Percentiles rank a stretch among this genome's conserved stretches.
Evolutionary conservation across 2,797 vertebrate genomes (phyloP).

Genomic region (Sitta carolinensis): DNA sequence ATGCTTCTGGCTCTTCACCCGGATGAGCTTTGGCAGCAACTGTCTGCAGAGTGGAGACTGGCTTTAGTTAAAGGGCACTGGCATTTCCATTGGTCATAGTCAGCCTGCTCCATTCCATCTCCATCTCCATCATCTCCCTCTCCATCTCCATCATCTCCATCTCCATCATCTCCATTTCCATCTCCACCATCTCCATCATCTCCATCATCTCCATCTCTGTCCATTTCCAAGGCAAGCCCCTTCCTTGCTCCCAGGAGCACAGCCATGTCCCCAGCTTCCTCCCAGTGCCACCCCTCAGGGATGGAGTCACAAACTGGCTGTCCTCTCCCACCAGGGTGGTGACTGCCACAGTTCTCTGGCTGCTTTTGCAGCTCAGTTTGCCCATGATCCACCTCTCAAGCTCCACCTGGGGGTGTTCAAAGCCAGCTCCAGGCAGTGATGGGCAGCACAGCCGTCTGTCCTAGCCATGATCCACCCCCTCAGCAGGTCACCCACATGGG

Average conservation of each 20-base stretch:
- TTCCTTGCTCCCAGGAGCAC: not conserved
- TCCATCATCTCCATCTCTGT: not conserved
- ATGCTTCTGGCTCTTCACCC: not conserved
- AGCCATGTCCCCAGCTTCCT: not conserved
- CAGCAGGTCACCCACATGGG: not conserved
- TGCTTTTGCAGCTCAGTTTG: not conserved
- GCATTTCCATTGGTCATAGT: not conserved
- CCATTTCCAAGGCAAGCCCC: not conserved
- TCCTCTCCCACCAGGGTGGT: not conserved
- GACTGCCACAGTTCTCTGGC: not conserved
- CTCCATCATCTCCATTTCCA: not conserved
- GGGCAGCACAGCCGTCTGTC: not conserved
- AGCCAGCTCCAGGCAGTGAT: not conserved
- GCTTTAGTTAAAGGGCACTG: not conserved
- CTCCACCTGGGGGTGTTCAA: not conserved
- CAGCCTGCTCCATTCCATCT: not conserved
- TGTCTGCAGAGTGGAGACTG: not conserved
- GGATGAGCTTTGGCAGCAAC: fast-evolving
- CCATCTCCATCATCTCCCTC: not conserved
- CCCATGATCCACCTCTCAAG: not conserved
- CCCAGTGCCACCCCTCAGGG: not conserved
- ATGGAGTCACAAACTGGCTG: not conserved
- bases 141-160: not conserved
- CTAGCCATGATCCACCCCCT: not conserved
- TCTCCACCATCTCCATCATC: not conserved